Conservation (phyloP, 2,888 invertebrate species). For the Phaedon cochleariae region DNA sequence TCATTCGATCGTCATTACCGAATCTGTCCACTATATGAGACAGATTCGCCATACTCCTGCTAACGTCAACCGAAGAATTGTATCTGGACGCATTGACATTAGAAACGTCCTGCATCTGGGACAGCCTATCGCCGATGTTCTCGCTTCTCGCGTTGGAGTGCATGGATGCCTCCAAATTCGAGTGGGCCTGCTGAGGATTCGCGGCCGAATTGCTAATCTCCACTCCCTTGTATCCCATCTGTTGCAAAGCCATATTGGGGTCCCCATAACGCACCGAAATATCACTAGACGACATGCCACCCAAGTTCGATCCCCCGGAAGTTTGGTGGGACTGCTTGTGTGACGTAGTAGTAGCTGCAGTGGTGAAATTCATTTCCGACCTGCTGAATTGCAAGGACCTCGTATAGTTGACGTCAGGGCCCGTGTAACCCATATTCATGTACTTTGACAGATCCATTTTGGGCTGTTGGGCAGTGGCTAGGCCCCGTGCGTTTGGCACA, state of each 20-base stretch:
- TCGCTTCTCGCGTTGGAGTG: constrained; percentile 21
- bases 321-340: constrained; percentile 28
- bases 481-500: constrained; percentile 46
- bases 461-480: constrained; percentile 42
- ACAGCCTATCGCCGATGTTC: constrained; percentile 21
- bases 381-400: constrained; percentile 44
- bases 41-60: constrained; percentile 66
- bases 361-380: constrained; percentile 44
- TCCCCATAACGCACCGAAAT: constrained; percentile 38
- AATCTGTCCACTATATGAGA: constrained; percentile 70
- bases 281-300: constrained; percentile 31
- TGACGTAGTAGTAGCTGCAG: constrained; percentile 37
- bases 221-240: constrained; percentile 40
- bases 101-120: constrained; percentile 22
- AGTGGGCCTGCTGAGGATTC: constrained; percentile 43
- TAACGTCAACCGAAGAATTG: constrained; percentile 60
- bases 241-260: constrained; percentile 39
- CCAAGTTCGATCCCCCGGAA: background rate
- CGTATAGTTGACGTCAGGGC: constrained; percentile 54
- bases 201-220: constrained; percentile 38
- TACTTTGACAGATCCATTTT: constrained; percentile 59
- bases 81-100: constrained; percentile 48
- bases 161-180: constrained; percentile 31
- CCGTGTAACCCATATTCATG: constrained; percentile 59
- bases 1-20: constrained; percentile 66